Percentiles rank a stretch among this genome's conserved stretches.
phyloP scores from a whole-genome alignment of 2,888 invertebrate genomes.

The Drosophila limbata region DNA sequence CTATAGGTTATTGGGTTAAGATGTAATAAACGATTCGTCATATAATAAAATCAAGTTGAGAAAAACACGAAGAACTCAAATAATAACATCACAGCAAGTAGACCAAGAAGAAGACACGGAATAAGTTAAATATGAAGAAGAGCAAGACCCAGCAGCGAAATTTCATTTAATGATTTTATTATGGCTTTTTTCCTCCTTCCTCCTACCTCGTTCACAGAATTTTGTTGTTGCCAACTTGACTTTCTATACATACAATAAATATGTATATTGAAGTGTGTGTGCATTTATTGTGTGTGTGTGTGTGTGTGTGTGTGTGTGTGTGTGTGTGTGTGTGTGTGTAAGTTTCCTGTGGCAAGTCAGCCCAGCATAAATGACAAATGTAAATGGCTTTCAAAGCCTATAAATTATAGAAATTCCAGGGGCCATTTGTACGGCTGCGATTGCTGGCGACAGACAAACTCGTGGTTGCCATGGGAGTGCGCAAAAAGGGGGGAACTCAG shows the following conservation, averaged over 20 bases:
- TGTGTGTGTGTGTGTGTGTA: conserved; percentile 17
- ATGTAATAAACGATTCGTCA: conserved; percentile 52
- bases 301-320: too few relatives aligned
- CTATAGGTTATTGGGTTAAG: conserved; percentile 41
- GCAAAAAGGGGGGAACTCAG: neutral
- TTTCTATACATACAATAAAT: conserved; percentile 40
- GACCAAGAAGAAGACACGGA: conserved; percentile 5
- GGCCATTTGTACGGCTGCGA: conserved; percentile 70
- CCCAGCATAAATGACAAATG: conserved; percentile 70
- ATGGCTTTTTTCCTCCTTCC: conserved; percentile 25
- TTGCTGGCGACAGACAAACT: conserved; percentile 70
- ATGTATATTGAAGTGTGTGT: conserved; percentile 19
- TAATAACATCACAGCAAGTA: conserved; percentile 35
- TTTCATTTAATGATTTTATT: conserved; percentile 70
- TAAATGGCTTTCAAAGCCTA: conserved; percentile 77
- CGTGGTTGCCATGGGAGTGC: conserved; percentile 20
- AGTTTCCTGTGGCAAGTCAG: conserved; percentile 50
- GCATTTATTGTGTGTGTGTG: conserved; percentile 1
- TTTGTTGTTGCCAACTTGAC: conserved; percentile 36
- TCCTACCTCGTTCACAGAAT: neutral
- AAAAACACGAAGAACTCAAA: conserved; percentile 37
- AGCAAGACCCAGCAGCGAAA: conserved; percentile 18
- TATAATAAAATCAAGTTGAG: conserved; percentile 55
- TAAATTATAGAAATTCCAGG: conserved; percentile 76
- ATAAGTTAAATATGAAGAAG: neutral